Evolutionary conservation across 2,797 vertebrate species (phyloP).

Genomic region (Aselliscus stoliczkanus): DNA sequence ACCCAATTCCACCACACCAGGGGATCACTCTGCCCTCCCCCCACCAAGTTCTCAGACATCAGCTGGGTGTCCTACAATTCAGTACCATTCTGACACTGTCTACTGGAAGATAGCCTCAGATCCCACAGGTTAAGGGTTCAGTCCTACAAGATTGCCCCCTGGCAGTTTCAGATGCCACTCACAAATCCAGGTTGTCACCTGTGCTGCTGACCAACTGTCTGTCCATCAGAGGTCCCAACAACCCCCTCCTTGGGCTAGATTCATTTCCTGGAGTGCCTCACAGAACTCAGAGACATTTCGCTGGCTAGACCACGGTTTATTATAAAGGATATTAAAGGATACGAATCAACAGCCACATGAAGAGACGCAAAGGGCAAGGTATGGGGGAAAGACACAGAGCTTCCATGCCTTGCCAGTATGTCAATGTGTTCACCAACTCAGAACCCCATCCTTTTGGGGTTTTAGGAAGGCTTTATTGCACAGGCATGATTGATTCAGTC

Average conservation of each 20-base stretch:
- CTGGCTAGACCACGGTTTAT: neutral
- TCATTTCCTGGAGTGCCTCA: neutral
- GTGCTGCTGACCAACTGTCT: neutral
- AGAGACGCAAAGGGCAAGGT: neutral
- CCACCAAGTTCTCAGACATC: neutral
- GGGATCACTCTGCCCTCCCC: accelerated
- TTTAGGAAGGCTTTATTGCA: neutral
- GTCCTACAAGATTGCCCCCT: neutral
- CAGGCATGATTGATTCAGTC: neutral
- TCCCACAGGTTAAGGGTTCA: neutral
- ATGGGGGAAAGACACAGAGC: neutral
- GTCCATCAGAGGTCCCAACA: neutral
- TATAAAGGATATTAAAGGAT: neutral
- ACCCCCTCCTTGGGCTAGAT: neutral
- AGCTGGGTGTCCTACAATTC: neutral
- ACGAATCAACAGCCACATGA: neutral
- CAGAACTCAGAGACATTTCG: neutral
- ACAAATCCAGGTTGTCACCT: neutral
- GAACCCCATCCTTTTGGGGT: neutral
- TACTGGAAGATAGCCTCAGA: neutral
- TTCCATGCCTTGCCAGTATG: neutral
- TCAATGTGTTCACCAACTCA: neutral
- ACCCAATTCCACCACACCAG: neutral
- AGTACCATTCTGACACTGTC: neutral
- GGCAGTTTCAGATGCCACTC: neutral